These are phyloP conservation scores for Gymnothorax javanicus DNA, from an alignment of 2,797 vertebrate genomes.

Conservation along the genomic window DNA sequence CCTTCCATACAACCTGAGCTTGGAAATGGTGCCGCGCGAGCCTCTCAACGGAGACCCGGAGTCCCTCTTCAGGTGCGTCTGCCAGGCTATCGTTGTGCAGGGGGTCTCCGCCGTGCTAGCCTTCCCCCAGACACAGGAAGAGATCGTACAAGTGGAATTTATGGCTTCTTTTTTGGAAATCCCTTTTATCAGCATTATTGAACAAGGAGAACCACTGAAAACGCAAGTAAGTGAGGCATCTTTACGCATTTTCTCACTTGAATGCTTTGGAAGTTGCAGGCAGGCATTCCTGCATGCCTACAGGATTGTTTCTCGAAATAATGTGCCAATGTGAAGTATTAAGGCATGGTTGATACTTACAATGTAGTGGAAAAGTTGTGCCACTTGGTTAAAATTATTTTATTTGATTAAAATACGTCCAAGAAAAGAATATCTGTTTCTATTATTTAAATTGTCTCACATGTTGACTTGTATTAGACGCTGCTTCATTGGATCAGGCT, in stretches of 20 bases:
- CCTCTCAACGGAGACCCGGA: conserved; percentile 77
- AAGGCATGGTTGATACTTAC: neutral
- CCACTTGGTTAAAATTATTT: neutral
- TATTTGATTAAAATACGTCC: neutral
- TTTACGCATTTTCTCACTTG: conserved; percentile 24
- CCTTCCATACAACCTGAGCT: conserved; percentile 81
- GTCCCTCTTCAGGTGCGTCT: conserved; percentile 81
- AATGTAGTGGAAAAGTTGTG: neutral
- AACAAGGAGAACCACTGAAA: conserved; percentile 74
- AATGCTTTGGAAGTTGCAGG: conserved; percentile 26
- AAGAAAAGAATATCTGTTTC: no score
- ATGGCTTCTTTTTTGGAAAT: conserved; percentile 81
- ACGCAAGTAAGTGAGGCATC: conserved; percentile 74
- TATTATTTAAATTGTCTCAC: neutral
- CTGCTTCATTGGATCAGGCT: neutral
- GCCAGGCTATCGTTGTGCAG: conserved; percentile 78
- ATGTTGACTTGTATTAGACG: neutral
- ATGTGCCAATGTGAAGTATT: neutral
- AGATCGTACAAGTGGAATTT: conserved; percentile 86
- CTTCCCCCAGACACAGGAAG: conserved; percentile 82
- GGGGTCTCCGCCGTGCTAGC: conserved; percentile 84
- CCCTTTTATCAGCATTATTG: conserved; percentile 84
- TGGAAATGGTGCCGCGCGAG: conserved; percentile 78
- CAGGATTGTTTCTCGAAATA: neutral
- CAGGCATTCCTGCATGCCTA: neutral